phyloP scores from a whole-genome alignment of 2,888 invertebrate species.

The Eristalis pertinax region DNA sequence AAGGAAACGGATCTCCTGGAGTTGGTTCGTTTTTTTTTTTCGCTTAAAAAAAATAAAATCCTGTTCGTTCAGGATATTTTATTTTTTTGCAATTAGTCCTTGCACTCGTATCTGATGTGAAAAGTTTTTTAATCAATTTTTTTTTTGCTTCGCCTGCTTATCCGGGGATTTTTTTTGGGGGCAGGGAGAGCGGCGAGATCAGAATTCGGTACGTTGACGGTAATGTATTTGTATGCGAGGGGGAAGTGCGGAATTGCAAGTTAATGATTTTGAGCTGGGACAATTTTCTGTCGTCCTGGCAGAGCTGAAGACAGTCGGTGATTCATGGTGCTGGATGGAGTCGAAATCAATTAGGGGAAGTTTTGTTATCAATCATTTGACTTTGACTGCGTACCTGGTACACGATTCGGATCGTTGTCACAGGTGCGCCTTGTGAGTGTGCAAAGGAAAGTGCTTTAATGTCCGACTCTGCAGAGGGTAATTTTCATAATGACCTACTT shows the following conservation, averaged over 20 bases:
- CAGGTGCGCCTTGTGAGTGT: background rate
- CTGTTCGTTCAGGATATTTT: slow-evolving; percentile 33
- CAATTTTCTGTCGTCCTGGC: slow-evolving; percentile 4
- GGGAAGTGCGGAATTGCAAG: slow-evolving; percentile 50
- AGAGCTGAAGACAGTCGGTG: slow-evolving; percentile 12
- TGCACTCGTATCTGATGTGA: slow-evolving; percentile 65
- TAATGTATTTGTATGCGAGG: slow-evolving; percentile 18
- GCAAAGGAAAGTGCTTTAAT: background rate
- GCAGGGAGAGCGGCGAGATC: background rate
- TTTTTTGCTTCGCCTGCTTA: slow-evolving; percentile 7
- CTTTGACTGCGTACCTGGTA: background rate
- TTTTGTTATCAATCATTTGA: slow-evolving; percentile 31
- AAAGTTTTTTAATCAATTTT: slow-evolving; percentile 71
- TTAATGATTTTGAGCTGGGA: slow-evolving; percentile 51
- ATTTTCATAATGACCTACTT: background rate
- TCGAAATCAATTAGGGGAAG: slow-evolving; percentile 40
- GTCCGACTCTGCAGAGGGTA: background rate
- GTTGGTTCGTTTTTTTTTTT: slow-evolving; percentile 36
- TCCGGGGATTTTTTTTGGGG: slow-evolving; percentile 17
- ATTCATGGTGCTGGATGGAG: slow-evolving; percentile 20
- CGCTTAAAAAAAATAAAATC: background rate
- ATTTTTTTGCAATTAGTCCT: slow-evolving; percentile 64
- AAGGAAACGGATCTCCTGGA: slow-evolving; percentile 61
- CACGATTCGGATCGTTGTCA: background rate
- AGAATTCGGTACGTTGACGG: slow-evolving; percentile 30